These are phyloP conservation scores for Galemys pyrenaicus DNA, from an alignment of 2,113 vertebrate genomes.

Conservation along the genomic window DNA sequence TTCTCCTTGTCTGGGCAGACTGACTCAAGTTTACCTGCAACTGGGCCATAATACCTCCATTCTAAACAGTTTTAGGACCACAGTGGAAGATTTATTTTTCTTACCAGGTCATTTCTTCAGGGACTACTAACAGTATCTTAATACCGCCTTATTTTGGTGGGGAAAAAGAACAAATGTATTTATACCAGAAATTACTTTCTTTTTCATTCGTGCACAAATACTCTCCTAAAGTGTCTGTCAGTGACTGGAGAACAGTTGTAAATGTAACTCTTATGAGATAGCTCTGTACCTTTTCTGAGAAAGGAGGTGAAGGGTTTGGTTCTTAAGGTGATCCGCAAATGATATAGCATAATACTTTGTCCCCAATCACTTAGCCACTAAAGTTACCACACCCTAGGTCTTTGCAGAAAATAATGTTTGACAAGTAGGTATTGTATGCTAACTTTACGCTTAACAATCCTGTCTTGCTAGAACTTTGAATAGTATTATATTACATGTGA, in stretches of 20 bases:
- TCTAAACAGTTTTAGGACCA: not conserved
- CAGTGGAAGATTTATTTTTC: slow-evolving; percentile 25
- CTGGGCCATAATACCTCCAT: slow-evolving; percentile 23
- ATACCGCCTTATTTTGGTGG: not conserved
- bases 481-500: not conserved
- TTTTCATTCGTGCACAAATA: not conserved
- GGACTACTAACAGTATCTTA: slow-evolving; percentile 39
- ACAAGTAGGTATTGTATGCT: not conserved
- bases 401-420: not conserved
- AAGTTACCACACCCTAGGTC: not conserved
- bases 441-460: not conserved
- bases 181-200: not conserved
- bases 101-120: slow-evolving; percentile 42
- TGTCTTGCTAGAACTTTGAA: not conserved
- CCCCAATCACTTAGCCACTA: not conserved
- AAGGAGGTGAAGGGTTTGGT: not conserved
- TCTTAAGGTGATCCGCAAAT: not conserved
- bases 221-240: not conserved
- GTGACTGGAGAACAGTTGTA: not conserved
- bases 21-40: not conserved
- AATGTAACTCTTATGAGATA: not conserved
- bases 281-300: not conserved
- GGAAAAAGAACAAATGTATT: not conserved
- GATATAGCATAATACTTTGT: not conserved
- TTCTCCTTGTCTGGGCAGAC: not conserved